Percentiles rank a stretch among this genome's conserved stretches.
phyloP scores from a whole-genome alignment of 2,113 vertebrate species.

The Notothenia coriiceps region DNA sequence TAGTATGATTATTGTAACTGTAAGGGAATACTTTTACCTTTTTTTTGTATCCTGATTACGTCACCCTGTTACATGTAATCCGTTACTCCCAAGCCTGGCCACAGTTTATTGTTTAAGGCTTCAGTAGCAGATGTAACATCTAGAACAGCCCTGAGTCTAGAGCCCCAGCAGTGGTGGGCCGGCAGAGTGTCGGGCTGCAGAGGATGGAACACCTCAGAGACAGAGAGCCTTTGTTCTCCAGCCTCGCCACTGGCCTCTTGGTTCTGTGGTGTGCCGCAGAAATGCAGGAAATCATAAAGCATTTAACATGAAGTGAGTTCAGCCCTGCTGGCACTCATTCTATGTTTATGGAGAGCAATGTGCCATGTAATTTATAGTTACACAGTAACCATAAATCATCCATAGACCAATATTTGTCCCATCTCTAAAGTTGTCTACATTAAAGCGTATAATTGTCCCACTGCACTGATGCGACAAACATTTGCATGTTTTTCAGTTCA shows the following conservation, averaged over 20 bases:
- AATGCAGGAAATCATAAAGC: slow-evolving; percentile 46
- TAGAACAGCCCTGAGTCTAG: background rate
- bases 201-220: slow-evolving; percentile 16
- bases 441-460: background rate
- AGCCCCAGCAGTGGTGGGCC: background rate
- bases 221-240: slow-evolving; percentile 63
- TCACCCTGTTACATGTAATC: no score
- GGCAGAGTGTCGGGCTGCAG: background rate
- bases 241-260: slow-evolving; percentile 28
- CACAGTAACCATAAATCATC: slow-evolving; percentile 39
- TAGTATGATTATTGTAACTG: no score
- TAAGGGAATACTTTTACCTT: no score
- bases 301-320: slow-evolving; percentile 31
- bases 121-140: background rate
- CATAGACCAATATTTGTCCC: background rate
- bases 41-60: no score
- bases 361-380: slow-evolving; percentile 44
- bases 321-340: slow-evolving; percentile 24
- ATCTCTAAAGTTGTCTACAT: background rate
- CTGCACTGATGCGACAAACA: no score
- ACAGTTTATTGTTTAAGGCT: slow-evolving; percentile 19
- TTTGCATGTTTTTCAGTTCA: background rate
- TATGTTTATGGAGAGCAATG: slow-evolving; percentile 62
- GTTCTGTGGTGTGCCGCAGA: slow-evolving; percentile 49
- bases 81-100: background rate